These are phyloP conservation scores for Ovis aries DNA, from an alignment of 2,113 vertebrate species.

Conservation along the genomic window DNA sequence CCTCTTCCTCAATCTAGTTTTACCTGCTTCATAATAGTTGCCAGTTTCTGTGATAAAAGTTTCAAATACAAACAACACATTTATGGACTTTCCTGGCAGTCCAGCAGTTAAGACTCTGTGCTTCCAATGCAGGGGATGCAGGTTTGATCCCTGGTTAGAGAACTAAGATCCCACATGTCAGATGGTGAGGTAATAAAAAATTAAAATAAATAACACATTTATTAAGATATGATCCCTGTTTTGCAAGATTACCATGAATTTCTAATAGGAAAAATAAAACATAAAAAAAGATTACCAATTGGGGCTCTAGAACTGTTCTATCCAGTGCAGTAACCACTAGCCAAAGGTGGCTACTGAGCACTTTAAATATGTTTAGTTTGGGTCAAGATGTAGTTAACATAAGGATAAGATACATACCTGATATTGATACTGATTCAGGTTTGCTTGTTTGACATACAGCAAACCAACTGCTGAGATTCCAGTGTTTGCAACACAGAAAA, in stretches of 20 bases:
- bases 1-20: not conserved
- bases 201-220: not conserved
- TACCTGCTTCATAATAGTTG: not conserved
- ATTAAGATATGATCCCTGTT: not conserved
- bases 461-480: not conserved
- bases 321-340: not conserved
- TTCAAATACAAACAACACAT: not conserved
- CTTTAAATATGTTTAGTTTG: not conserved
- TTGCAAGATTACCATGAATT: not conserved
- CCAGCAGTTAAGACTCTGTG: not conserved
- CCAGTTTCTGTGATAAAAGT: not conserved
- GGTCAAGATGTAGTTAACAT: not conserved
- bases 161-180: not conserved
- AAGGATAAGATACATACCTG: not conserved
- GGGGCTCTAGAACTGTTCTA: accelerated
- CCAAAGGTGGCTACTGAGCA: not conserved
- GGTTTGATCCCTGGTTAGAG: not conserved
- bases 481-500: not conserved
- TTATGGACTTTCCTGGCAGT: not conserved
- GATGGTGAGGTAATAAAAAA: not conserved
- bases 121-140: not conserved
- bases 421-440: not conserved
- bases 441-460: not conserved
- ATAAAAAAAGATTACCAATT: not conserved
- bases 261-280: not conserved